These are phyloP conservation scores for Clamator glandarius DNA, from an alignment of 2,797 vertebrate species.

Conservation along the genomic window DNA sequence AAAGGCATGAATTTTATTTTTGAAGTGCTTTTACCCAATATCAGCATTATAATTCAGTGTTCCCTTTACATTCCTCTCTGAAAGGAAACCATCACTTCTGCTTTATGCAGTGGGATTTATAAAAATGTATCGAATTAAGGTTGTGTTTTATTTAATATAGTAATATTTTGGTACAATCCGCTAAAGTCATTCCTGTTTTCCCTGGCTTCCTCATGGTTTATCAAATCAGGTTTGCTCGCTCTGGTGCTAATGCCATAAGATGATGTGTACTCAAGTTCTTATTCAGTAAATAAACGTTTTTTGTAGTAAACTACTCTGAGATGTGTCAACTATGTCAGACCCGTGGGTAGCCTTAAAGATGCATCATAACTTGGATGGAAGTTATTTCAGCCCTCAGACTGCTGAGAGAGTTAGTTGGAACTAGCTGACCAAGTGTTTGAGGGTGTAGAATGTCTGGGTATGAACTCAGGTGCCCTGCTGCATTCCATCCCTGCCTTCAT, in stretches of 20 bases:
- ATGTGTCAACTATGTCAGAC: not conserved
- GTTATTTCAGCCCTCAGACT: not conserved
- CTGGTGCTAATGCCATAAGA: not conserved
- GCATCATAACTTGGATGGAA: not conserved
- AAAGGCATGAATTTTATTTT: not conserved
- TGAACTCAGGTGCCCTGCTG: not conserved
- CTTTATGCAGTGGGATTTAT: not conserved
- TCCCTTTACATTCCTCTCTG: not conserved
- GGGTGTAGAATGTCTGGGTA: not conserved
- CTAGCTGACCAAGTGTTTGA: not conserved
- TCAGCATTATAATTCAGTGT: not conserved
- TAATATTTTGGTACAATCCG: not conserved
- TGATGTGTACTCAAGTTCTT: not conserved
- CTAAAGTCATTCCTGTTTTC: not conserved
- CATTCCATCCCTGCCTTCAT: too few relatives aligned
- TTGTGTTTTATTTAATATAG: not conserved
- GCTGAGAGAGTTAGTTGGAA: not conserved
- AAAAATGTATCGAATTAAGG: not conserved
- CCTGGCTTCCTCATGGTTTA: not conserved
- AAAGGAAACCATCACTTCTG: not conserved
- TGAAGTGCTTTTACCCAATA: not conserved
- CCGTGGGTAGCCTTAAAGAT: not conserved
- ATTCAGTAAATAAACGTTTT: constrained; percentile 40
- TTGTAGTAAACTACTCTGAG: not conserved
- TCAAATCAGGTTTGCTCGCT: not conserved